Base-by-base conservation (phyloP, 2,113 vertebrate species). In the Oenanthe oenanthe region DNA sequence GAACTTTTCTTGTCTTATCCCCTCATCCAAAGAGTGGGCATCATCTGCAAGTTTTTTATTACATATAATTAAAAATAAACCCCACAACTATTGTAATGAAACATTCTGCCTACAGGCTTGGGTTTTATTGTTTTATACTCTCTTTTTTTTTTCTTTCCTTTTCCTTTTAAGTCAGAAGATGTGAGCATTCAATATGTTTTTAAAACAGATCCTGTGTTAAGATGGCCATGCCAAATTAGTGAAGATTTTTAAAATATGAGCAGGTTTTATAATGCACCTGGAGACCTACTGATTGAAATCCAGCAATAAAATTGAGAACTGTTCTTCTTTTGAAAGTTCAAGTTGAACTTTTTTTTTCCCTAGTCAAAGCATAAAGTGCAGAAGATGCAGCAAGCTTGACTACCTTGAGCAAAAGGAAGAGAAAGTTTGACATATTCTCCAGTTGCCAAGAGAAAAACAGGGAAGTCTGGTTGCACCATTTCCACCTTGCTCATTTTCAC, bases 61-160 rank as follows among this genome's bases (percentile, higher is more conserved):
- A 89, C 18, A 50, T 78, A 76, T 60, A 90, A 94, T 90, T 93
- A 85, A 92, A 93, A 91, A 86, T 56, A 89, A 94, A 72, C 31
- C 40, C 81, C 70, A 62, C 62, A 87, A 85, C 66, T 70, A 87
- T 26, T 73, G 62, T 61, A 86, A 86, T 38, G 76, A 93, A 92
- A 81, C 57, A 93, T 87, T 65, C 67, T 19, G 60, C 81, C 87
- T 87, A 85, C 3, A 4, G 74, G 32, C 50, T 38, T n/a, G 51
- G n/a, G 48, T 45, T 95, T 94, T 58, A 95, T 26, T 91, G 66
- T 54, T 93, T 88, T 91, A 65, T 2, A 4, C 7, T 76, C 38
- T 70, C 62, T 26, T 54, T 80, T 60, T 26, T 60, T 47, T 47
- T 68, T 5, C 11, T 19, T 66, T 54, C 28, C 22, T 72, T 51